Evolutionary conservation across 2,888 invertebrate species (phyloP).

Genomic region (Hydropsyche betteni): DNA sequence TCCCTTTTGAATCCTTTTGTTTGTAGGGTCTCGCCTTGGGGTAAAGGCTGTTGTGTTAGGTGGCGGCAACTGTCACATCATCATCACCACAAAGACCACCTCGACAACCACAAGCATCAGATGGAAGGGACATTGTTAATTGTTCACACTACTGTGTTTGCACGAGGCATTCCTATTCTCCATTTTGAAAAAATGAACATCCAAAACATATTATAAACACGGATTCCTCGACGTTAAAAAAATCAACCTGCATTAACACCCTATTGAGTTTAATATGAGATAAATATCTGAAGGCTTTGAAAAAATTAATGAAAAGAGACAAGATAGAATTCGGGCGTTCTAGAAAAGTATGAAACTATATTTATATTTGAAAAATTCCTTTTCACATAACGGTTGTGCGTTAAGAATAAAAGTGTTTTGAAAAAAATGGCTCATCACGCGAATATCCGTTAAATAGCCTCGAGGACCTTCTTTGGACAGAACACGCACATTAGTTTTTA

Average conservation of each 20-base stretch:
- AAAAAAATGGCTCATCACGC: constrained; percentile 2
- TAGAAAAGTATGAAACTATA: too few species aligned
- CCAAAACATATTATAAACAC: too few species aligned
- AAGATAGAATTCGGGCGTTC: too few species aligned
- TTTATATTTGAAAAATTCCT: too few species aligned
- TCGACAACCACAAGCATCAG: not conserved
- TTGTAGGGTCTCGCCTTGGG: constrained; percentile 5
- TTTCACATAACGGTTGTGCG: too few species aligned
- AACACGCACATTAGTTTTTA: constrained; percentile 1
- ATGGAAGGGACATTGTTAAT: constrained; percentile 22
- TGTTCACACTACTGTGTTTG: constrained; percentile 21
- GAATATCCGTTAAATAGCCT: constrained; percentile 17
- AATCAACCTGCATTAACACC: too few species aligned
- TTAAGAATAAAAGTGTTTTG: too few species aligned
- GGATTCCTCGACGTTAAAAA: too few species aligned
- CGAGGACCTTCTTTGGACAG: not conserved
- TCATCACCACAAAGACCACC: constrained; percentile 30
- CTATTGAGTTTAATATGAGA: too few species aligned
- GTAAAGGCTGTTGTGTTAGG: constrained; percentile 17
- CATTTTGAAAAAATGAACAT: constrained; percentile 4
- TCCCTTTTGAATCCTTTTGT: constrained; percentile 22
- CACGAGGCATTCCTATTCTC: constrained; percentile 15
- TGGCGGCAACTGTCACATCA: constrained; percentile 31
- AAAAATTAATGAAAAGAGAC: too few species aligned
- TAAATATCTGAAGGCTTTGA: too few species aligned